Percentiles rank a stretch among this genome's conserved stretches.
Evolutionary conservation across 2,797 vertebrate genomes (phyloP).

Genomic region (Poecilia velifera): DNA sequence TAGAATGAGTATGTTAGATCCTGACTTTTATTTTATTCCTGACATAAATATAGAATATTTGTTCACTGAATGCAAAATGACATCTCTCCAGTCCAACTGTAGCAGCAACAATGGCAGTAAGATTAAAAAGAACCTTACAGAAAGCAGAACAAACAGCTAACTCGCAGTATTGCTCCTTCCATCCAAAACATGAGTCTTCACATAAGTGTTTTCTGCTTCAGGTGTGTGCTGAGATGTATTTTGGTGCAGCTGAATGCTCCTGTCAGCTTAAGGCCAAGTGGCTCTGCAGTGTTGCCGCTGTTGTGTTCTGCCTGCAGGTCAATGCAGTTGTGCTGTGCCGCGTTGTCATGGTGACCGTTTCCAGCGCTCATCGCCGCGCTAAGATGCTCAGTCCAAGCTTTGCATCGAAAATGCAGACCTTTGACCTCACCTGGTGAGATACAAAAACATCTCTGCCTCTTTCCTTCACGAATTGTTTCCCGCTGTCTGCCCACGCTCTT

Average conservation of each 20-base stretch:
- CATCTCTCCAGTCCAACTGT: not conserved
- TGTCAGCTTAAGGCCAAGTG: slow-evolving; percentile 45
- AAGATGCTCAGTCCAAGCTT: slow-evolving; percentile 90
- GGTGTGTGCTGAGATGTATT: slow-evolving; percentile 19
- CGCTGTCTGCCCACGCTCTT: slow-evolving; percentile 4
- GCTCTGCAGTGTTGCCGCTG: slow-evolving; percentile 49
- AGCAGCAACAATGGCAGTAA: not conserved
- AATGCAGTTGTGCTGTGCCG: slow-evolving; percentile 89
- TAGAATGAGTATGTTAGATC: too few relatives aligned
- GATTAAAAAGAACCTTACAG: not conserved
- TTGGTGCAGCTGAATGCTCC: slow-evolving; percentile 14
- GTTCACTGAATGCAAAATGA: not conserved
- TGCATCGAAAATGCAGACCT: slow-evolving; percentile 84
- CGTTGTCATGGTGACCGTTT: slow-evolving; percentile 89
- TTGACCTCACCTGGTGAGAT: slow-evolving; percentile 89
- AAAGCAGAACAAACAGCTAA: not conserved
- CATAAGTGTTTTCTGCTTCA: not conserved
- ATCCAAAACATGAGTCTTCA: slow-evolving; percentile 8
- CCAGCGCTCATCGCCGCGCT: slow-evolving; percentile 84
- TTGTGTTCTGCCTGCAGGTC: slow-evolving; percentile 80
- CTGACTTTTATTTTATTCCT: not conserved
- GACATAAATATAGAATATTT: not conserved
- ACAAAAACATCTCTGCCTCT: slow-evolving; percentile 22
- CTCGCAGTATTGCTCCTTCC: not conserved
- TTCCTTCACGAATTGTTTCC: slow-evolving; percentile 16